Conservation (phyloP, 2,888 invertebrate genomes). For the Antheraea yamamai region DNA sequence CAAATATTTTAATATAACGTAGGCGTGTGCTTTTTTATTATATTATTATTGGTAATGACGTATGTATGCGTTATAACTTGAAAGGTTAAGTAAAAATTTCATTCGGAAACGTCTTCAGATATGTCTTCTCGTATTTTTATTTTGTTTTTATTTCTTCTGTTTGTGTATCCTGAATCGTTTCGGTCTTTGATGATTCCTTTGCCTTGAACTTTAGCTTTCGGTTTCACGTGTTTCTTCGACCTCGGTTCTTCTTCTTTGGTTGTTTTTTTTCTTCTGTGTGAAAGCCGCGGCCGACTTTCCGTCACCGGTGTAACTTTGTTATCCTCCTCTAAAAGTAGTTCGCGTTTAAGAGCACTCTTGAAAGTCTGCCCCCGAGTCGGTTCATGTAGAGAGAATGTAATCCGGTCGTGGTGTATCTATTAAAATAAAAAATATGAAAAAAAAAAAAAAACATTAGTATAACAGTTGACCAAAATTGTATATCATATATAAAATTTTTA, state of each 20-base stretch:
- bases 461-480: no score
- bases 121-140: slow-evolving; percentile 66
- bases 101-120: slow-evolving; percentile 69
- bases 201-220: slow-evolving; percentile 55
- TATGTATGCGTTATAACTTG: slow-evolving; percentile 25
- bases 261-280: slow-evolving; percentile 47
- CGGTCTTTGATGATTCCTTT: slow-evolving; percentile 63
- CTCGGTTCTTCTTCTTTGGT: slow-evolving; percentile 36
- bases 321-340: slow-evolving; percentile 47
- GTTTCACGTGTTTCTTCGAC: slow-evolving; percentile 49
- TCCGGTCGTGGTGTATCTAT: slow-evolving; percentile 74
- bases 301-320: slow-evolving; percentile 36
- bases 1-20: neutral
- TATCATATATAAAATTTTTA: no score
- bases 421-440: neutral
- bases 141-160: slow-evolving; percentile 58
- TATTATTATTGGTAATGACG: neutral
- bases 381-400: slow-evolving; percentile 73
- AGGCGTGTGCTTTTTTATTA: no score
- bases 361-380: slow-evolving; percentile 72
- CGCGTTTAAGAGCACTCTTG: slow-evolving; percentile 71
- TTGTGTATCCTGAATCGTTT: slow-evolving; percentile 57
- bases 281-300: slow-evolving; percentile 34
- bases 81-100: slow-evolving; percentile 29
- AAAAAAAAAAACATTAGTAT: neutral